These are phyloP conservation scores for Lycodopsis pacificus DNA, from an alignment of 2,797 vertebrate genomes.

Conservation along the genomic window DNA sequence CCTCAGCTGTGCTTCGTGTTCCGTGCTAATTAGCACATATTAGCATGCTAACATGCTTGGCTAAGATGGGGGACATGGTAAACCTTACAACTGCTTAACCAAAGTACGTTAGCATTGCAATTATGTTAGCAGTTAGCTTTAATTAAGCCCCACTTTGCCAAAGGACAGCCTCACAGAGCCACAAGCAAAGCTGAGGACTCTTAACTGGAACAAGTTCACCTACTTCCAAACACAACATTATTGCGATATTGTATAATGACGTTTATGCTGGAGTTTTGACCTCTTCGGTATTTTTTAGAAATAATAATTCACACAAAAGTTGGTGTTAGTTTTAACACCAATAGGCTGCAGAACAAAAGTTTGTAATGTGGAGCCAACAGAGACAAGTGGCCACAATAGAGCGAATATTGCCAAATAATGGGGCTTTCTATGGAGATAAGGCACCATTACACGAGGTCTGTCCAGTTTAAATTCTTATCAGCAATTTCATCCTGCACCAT, in stretches of 20 bases:
- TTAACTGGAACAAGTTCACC: no score
- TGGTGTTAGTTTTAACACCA: neutral
- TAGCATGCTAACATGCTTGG: neutral
- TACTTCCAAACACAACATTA: neutral
- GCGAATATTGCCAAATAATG: neutral
- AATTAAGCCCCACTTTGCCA: neutral
- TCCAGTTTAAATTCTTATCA: neutral
- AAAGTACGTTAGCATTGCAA: neutral
- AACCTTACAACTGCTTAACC: neutral
- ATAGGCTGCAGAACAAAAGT: neutral
- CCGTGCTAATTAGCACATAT: neutral
- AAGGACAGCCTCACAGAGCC: neutral
- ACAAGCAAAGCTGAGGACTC: no score
- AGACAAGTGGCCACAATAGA: neutral
- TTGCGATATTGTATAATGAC: neutral
- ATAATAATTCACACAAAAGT: neutral
- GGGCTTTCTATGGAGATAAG: neutral
- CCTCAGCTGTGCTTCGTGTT: no score
- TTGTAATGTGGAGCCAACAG: neutral
- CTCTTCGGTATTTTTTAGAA: neutral
- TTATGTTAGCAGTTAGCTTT: neutral
- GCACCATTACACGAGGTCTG: neutral
- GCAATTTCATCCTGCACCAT: neutral
- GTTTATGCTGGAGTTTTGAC: neutral
- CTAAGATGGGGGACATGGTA: neutral